Evolutionary conservation across 2,797 vertebrate species (phyloP).

Genomic region (Rhabdophis nuchalis): DNA sequence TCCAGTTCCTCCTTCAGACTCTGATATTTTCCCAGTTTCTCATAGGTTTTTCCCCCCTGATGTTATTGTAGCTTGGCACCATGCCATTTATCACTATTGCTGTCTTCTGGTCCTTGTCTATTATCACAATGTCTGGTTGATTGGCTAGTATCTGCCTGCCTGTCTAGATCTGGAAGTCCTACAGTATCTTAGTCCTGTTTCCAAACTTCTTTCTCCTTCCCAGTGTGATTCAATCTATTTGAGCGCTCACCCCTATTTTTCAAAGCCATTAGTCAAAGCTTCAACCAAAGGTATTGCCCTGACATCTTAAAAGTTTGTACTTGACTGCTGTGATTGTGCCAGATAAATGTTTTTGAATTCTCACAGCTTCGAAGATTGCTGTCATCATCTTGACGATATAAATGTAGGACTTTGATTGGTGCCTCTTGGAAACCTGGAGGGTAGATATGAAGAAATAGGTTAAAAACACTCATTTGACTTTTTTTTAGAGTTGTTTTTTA

Average conservation of each 20-base stretch:
- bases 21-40: not conserved
- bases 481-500: constrained; percentile 32
- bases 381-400: constrained; percentile 63
- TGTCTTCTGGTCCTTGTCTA: not conserved
- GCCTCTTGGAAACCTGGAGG: constrained; percentile 35
- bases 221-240: not conserved
- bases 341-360: constrained; percentile 58
- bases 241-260: not conserved
- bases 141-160: not conserved
- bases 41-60: not conserved
- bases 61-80: not conserved
- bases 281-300: not conserved
- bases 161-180: not conserved
- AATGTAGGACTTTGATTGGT: constrained; percentile 49
- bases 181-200: not conserved
- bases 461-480: constrained; percentile 13
- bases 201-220: not conserved
- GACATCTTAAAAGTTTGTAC: constrained; percentile 3
- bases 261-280: not conserved
- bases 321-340: constrained; percentile 17
- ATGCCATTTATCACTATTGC: not conserved
- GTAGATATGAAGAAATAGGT: constrained; percentile 50
- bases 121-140: not conserved
- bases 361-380: constrained; percentile 48
- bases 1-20: not conserved